These are phyloP conservation scores for Epizoanthus scotinus DNA, from an alignment of 92 coral and sea anemone genomes.

Conservation along the genomic window DNA sequence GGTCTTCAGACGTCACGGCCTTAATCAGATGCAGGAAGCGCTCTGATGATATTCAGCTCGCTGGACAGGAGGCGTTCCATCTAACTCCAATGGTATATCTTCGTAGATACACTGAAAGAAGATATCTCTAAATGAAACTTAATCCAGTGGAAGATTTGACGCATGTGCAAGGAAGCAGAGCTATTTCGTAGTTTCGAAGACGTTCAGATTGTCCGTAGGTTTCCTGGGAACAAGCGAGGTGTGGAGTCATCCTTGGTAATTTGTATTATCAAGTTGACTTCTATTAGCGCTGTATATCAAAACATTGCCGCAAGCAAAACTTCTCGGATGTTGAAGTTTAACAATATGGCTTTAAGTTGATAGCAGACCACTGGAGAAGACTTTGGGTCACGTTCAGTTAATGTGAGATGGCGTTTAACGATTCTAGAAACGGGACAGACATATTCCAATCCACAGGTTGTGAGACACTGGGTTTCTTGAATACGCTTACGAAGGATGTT, in stretches of 20 bases:
- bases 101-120: neutral
- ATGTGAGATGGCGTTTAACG: slow-evolving; percentile 14
- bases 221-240: neutral
- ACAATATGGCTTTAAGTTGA: neutral
- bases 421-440: neutral
- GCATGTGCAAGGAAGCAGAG: no score
- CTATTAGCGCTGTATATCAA: neutral
- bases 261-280: slow-evolving; percentile 15
- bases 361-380: neutral
- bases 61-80: slow-evolving; percentile 1
- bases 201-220: neutral
- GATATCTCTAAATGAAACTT: neutral
- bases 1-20: neutral
- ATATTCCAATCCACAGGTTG: neutral
- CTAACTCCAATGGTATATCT: neutral
- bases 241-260: neutral
- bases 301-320: neutral
- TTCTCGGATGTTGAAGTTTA: neutral
- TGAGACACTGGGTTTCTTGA: neutral
- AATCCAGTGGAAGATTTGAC: neutral
- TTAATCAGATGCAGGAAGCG: slow-evolving; percentile 24
- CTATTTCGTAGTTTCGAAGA: neutral
- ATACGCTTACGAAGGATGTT: slow-evolving; percentile 28
- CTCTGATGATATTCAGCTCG: neutral
- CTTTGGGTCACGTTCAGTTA: neutral